Evolutionary conservation across 2,888 invertebrate species (phyloP), one percentile per base, ranked within the genome.

Genomic region (Cosmorhoe ocellata): DNA sequence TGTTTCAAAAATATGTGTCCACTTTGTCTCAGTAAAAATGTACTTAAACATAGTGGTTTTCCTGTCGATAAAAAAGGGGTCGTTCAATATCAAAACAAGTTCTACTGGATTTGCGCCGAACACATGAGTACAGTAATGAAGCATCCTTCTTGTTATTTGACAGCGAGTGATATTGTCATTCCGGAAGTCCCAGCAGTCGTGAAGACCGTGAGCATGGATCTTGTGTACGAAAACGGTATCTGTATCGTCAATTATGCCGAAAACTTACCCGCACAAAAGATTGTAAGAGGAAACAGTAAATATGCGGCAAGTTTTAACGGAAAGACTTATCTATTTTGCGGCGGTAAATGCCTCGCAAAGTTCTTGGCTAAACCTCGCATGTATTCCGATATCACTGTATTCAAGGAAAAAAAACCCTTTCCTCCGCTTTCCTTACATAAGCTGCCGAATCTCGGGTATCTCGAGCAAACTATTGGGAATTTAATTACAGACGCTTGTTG

Each of bases 171-270:
- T 9, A 43, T 81, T 11, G 40, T 53, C 26, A 70, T 92, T 24
- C 93, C 93, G 0, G 77, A 91, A 67, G 69, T 92, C 18, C 93
- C 94, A 0, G 77, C 84, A 43, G 71, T 85, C 38, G 72, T 90
- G 0, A 78, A 84, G 47, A 79, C 78, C 9, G 72, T 91, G 18
- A 79, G 86, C 66, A 53, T 63, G n/a, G 61, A 62, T 13, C 74
- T 79, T 42, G 71, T 92, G 26, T 89, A 90, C 56, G 90, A 91
- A 71, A 77, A 89, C 51, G 94, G 94, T 0, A 73, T 88, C 51
- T 94, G 94, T 67, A 81, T 93, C 18, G 92, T 93, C 0, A 92
- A 92, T 22, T 93, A 92, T 63, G 89, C 90, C 37, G 87, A 91
- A 56, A 84, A 89, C 61, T 73, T 91, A 49, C 92, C 92, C 2